phyloP scores from a whole-genome alignment of 2,888 invertebrate genomes.

The Ennomos erosarius region DNA sequence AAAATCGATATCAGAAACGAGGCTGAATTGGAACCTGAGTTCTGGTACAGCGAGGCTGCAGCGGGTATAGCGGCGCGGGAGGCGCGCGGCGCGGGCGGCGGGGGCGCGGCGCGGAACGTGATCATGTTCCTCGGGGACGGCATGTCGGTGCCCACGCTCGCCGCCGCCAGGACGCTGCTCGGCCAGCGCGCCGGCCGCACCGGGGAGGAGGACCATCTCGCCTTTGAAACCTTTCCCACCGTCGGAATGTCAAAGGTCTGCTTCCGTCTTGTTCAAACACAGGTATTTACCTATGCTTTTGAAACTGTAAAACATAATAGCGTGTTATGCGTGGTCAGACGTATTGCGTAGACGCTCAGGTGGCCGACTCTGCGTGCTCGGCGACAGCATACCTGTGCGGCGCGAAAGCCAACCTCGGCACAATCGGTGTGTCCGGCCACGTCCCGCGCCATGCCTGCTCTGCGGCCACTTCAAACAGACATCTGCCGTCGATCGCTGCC shows the following conservation, averaged over 20 bases:
- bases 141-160: conserved; percentile 89
- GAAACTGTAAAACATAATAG: background rate
- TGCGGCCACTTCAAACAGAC: conserved; percentile 82
- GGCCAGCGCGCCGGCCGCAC: conserved; percentile 83
- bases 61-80: conserved; percentile 51
- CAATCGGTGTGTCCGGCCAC: conserved; percentile 88
- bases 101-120: conserved; percentile 76
- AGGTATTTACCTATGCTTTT: background rate
- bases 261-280: background rate
- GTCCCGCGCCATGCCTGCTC: conserved; percentile 86
- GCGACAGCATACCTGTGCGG: conserved; percentile 89
- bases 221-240: conserved; percentile 87
- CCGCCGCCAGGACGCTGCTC: conserved; percentile 87
- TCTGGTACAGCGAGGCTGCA: conserved; percentile 77
- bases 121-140: conserved; percentile 91
- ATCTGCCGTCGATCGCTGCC: conserved; percentile 83
- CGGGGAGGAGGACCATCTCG: conserved; percentile 86
- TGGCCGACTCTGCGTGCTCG: conserved; percentile 90
- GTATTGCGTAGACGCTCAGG: conserved; percentile 86
- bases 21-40: conserved; percentile 53
- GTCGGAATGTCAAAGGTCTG: conserved; percentile 87
- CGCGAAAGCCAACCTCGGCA: conserved; percentile 87
- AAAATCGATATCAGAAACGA: background rate
- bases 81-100: conserved; percentile 50
- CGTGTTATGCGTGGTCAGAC: conserved; percentile 59